Conservation (phyloP, 2,113 vertebrate species). For the Marmota flaviventris region DNA sequence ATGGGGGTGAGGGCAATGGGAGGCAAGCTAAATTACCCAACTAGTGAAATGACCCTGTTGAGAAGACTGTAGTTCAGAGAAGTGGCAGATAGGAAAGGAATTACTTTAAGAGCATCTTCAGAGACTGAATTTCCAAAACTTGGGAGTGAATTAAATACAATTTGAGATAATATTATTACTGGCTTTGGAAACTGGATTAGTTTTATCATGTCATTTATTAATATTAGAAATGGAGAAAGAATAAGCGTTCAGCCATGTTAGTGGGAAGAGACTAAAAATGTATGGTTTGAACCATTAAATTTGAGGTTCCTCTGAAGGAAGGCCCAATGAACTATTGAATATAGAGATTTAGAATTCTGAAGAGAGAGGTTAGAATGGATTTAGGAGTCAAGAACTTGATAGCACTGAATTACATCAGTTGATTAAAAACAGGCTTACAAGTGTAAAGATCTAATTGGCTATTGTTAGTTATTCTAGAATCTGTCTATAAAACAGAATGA, state of each 20-base stretch:
- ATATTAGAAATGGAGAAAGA: neutral
- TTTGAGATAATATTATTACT: neutral
- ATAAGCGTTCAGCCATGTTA: neutral
- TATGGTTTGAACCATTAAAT: neutral
- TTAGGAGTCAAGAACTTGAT: neutral
- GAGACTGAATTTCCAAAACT: neutral
- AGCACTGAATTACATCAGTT: neutral
- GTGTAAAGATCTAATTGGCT: neutral
- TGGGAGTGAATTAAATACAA: neutral
- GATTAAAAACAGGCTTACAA: neutral
- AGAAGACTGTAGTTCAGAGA: neutral
- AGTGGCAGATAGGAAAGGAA: neutral
- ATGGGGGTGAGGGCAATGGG: neutral
- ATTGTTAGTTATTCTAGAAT: neutral
- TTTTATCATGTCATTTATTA: neutral
- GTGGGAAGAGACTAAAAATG: neutral
- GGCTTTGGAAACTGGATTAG: neutral
- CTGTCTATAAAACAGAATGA: neutral
- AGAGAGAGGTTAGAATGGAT: neutral
- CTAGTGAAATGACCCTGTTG: neutral
- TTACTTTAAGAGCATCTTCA: constrained; percentile 22
- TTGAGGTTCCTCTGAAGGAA: neutral
- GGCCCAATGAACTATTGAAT: neutral
- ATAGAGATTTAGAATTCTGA: neutral
- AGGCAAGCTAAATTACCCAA: neutral